phyloP scores from a whole-genome alignment of 2,888 invertebrate species.

The Oxycera nigricornis region DNA sequence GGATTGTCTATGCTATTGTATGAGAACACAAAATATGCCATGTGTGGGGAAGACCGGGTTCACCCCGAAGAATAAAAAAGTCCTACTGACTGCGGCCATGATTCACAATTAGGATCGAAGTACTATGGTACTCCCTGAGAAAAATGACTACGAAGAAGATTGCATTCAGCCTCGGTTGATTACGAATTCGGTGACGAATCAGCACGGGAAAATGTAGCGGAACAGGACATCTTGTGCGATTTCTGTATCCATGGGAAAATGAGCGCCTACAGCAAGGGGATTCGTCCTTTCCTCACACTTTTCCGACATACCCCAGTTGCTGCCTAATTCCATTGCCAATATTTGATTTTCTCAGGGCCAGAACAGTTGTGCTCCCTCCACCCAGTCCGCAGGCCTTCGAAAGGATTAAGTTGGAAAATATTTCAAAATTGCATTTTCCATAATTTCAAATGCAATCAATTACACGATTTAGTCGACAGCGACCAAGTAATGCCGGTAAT shows the following conservation, averaged over 20 bases:
- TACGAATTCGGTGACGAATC: conserved; percentile 8
- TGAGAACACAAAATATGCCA: not conserved
- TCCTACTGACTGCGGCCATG: not conserved
- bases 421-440: conserved; percentile 25
- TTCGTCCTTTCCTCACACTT: not conserved
- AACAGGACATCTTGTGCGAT: not conserved
- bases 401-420: conserved; percentile 9
- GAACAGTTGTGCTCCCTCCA: not conserved
- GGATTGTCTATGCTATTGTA: not conserved
- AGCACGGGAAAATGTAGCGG: not conserved
- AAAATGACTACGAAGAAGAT: not conserved
- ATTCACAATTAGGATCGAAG: conserved; percentile 29
- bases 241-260: conserved; percentile 1
- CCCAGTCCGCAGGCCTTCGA: not conserved
- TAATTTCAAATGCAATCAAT: conserved; percentile 39
- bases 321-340: conserved; percentile 25
- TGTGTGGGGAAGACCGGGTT: not conserved
- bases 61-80: conserved; percentile 10
- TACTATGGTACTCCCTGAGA: not conserved
- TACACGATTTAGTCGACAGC: conserved; percentile 31
- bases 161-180: not conserved
- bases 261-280: not conserved
- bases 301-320: not conserved
- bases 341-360: conserved; percentile 35
- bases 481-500: not conserved